Evolutionary conservation across 2,113 vertebrate species (phyloP).

Genomic region (Halcyon malimbica): DNA sequence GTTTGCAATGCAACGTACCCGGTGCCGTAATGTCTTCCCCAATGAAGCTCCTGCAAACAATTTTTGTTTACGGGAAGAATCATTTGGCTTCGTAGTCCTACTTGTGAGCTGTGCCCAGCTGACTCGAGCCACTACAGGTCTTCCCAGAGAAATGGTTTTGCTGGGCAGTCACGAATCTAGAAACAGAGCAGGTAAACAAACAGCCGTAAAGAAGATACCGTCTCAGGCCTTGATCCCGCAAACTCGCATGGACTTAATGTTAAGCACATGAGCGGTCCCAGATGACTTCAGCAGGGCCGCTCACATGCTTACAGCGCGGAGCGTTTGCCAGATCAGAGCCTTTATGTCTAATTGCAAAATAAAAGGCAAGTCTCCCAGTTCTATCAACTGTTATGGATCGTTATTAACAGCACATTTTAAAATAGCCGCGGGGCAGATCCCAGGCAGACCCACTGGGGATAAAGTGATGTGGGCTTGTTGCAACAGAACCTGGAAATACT

Average conservation of each 20-base stretch:
- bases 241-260: neutral
- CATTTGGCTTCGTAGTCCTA: neutral
- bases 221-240: neutral
- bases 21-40: neutral
- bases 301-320: neutral
- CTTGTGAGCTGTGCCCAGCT: neutral
- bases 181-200: conserved; percentile 32
- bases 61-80: neutral
- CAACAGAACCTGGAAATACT: conserved; percentile 50
- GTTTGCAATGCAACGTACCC: neutral
- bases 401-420: conserved; percentile 35
- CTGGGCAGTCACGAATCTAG: neutral
- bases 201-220: neutral
- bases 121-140: neutral
- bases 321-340: conserved; percentile 12
- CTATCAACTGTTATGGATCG: conserved; percentile 42
- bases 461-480: conserved; percentile 31
- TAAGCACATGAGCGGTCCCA: conserved; percentile 32
- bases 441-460: conserved; percentile 26
- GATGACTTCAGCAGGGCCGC: conserved; percentile 1
- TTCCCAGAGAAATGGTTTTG: neutral
- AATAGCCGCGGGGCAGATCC: conserved; percentile 27
- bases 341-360: conserved; percentile 49
- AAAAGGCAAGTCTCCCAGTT: conserved; percentile 29
- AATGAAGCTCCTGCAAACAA: neutral